phyloP scores from a whole-genome alignment of 2,113 vertebrate genomes.

The Caretta caretta region DNA sequence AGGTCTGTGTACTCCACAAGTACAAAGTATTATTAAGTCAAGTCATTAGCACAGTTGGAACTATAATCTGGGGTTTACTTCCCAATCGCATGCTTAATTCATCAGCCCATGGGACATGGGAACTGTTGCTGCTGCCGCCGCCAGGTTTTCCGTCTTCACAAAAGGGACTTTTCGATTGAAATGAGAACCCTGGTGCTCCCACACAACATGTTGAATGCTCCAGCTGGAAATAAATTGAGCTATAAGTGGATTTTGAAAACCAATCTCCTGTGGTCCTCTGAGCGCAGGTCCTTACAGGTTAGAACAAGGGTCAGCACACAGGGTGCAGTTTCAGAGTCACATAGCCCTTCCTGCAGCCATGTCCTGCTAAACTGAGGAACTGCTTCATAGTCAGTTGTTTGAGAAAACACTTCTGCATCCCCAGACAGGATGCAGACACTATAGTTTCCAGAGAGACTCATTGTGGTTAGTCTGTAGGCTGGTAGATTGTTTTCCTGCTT shows the following conservation, averaged over 20 bases:
- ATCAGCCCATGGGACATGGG: rapidly evolving
- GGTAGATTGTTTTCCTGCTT: not conserved
- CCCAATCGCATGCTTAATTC: not conserved
- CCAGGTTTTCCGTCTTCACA: not conserved
- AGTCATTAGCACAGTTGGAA: not conserved
- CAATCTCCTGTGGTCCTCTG: not conserved
- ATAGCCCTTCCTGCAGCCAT: not conserved
- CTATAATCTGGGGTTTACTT: not conserved
- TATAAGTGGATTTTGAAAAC: not conserved
- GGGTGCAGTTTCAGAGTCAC: not conserved
- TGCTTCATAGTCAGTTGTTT: rapidly evolving
- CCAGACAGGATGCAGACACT: rapidly evolving
- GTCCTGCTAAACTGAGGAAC: not conserved
- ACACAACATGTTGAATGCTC: not conserved
- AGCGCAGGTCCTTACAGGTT: not conserved
- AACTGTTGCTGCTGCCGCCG: not conserved
- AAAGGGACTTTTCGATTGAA: not conserved
- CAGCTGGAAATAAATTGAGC: not conserved
- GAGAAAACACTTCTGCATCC: rapidly evolving
- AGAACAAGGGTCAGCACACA: not conserved
- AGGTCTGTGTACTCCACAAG: not conserved
- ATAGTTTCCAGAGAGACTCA: not conserved
- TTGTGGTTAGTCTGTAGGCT: not conserved
- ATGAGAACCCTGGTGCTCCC: not conserved
- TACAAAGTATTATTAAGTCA: not conserved